Conservation (phyloP, 2,888 invertebrate species). For the Acrobasis consociella region DNA sequence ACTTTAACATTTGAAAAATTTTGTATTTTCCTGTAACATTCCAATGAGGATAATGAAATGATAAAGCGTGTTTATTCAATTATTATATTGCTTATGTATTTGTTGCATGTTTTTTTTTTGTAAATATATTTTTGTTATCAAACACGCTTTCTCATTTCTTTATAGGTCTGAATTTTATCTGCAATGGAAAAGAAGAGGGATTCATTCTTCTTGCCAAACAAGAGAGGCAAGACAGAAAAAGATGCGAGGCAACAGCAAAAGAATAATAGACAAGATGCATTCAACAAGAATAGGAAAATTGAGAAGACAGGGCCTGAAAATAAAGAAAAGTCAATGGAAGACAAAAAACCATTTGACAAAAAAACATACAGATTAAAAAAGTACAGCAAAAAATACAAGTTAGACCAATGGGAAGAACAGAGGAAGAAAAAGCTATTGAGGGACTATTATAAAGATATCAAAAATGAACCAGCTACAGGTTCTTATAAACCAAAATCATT, state of each 20-base stretch:
- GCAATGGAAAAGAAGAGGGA: conserved; percentile 67
- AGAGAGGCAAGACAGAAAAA: conserved; percentile 42
- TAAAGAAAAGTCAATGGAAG: conserved; percentile 34
- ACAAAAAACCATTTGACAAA: conserved; percentile 86
- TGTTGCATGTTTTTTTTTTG: conserved; percentile 27
- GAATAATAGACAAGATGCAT: conserved; percentile 52
- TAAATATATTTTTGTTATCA: conserved; percentile 46
- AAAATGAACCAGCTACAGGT: conserved; percentile 67
- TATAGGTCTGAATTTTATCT: conserved; percentile 65
- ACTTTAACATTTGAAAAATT: too few relatives aligned
- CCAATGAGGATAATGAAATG: conserved; percentile 44
- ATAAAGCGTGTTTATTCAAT: conserved; percentile 63
- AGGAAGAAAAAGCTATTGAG: conserved; percentile 82
- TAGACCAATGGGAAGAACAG: conserved; percentile 86
- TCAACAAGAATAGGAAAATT: conserved; percentile 52
- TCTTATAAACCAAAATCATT: conserved; percentile 77
- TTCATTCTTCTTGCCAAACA: conserved; percentile 60
- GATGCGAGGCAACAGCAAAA: conserved; percentile 32
- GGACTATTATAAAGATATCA: conserved; percentile 81
- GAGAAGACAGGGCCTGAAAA: conserved; percentile 22
- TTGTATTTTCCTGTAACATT: neutral
- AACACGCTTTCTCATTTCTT: conserved; percentile 80
- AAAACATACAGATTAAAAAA: conserved; percentile 85
- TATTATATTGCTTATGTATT: conserved; percentile 2
- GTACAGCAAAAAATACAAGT: conserved; percentile 87